Base-by-base conservation (phyloP, 2,888 invertebrate genomes). In the Mimachlamys varia region DNA sequence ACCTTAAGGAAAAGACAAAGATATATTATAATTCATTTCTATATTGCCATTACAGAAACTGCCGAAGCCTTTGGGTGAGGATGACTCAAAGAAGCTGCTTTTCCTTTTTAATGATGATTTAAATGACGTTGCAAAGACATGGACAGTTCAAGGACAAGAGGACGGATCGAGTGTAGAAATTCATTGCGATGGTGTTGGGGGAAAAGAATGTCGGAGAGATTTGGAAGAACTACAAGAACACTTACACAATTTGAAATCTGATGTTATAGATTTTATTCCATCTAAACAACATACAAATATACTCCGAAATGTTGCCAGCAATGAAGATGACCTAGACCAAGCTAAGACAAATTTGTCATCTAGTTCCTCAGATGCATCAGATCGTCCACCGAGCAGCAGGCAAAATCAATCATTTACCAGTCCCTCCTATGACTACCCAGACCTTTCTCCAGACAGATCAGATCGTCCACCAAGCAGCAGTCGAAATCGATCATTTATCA, bases 81-180 rank as follows among this genome's bases (percentile, higher is more conserved):
- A 76, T 76, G 76, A 76, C 7, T 27, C 76, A 76, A 27, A 76
- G 27, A 76, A 76, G 76, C 33, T 76, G 33, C 76, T 76, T 76
- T 27, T 12, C 27, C 7, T 76, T 76, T 76, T 76, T 27, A 76
- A 27, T 76, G 76, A 76, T 5, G 76, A 76, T 33, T 33, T 76
- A 33, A 76, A 76, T 33, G 76, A 76, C 33, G 7, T 22, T 13
- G 76, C 27, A 33, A 76, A 76, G 17, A 33, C 10, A 13, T 76
- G 27, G 33, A 76, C 33, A 22, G 76, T 76, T 33, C 27, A 76
- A 33, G 2, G 27, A 76, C 13, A 33, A 76, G 7, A 27, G 76
- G 22, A 76, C 27, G 76, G 76, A 76, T 33, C 76, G 27, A 76
- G 7, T 7, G 76, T 76, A 27, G 76, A 27, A 22, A 76, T 76